Base-by-base conservation (phyloP, 1,140 invertebrate species). In the Orius laevigatus region DNA sequence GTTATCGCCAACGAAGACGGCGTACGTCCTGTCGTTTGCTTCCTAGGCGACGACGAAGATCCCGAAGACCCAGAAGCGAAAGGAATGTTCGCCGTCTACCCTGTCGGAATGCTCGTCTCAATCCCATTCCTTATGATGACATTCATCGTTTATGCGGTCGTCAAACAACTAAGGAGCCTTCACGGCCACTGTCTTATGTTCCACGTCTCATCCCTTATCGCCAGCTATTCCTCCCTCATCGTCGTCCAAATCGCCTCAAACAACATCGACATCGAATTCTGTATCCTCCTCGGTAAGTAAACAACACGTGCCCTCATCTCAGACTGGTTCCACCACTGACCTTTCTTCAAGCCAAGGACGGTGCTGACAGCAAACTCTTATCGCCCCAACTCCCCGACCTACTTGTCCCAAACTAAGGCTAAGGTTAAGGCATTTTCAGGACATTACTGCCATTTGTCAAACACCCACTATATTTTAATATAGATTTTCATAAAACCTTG, bases 141-240 rank as follows among this genome's bases (percentile, higher is more conserved):
- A 1, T 76, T 84, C 43, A 47, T 79, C 25, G 78, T 84, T 0
- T 84, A 85, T 57, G 71, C 75, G 1, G 62, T 78, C 18, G 72
- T 83, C 25, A 74, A 75, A 0, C 80, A 84, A 46, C 59, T 82
- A 15, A 59, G 74, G 8, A 84, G 81, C 60, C 65, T 84, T 8
- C 81, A 84, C 51, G 80, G 81, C 0, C 73, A 75, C 60, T 78
- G 75, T 0, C 59, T 84, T 5, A 80, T 83, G 71, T 78, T 75
- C 50, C 82, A 84, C 56, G 73, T 81, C 1, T 42, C 41, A 6
- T 10, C 20, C 5, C 20, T 50, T 4, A 16, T 33, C 15, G 14
- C 39, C n/a, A n/a, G 20, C 14, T 48, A 48, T 16, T 11, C 68
- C 0, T 67, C 71, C 31, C 60, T 81, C 4, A 66, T 68, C 0